Evolutionary conservation across 2,797 vertebrate species (phyloP), one percentile per base, ranked within the genome.

Genomic region (Enteromius thamalakanensis): DNA sequence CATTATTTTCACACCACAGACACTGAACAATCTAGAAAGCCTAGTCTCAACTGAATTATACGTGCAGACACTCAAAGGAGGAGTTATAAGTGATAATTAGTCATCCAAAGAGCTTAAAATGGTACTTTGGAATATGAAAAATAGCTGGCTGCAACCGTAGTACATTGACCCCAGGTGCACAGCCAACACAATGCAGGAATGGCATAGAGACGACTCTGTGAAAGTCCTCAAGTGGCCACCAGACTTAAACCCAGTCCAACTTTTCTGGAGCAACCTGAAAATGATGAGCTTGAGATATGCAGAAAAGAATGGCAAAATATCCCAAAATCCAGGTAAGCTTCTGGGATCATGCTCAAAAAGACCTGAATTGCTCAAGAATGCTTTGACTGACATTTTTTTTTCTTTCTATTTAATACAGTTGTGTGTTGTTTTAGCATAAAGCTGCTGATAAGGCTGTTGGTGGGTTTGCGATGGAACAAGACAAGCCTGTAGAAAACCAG

Each of bases 401-500:
- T 9, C 55, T 4, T 32, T 64, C 14, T 17, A 8, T 64, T 3
- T 8, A 32, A 64, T 64, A 17, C 0, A 32, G 32, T 8, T 1
- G 60, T 32, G 8, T 32, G 15, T 32, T 17, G 29, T 37, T 14
- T 37, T n/a, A 37, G 71, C 49, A 11, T 1, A 21, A 74, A 10
- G 19, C 21, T 26, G 26, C 45, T 32, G 70, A 72, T 72, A 49
- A 72, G 47, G 26, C 45, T 72, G n/a, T 60, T 58, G 53, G n/a
- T 60, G 47, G 64, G 17, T 23, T 70, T 65, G 83, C 14, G 2
- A 83, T 84, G 75, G 60, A 82, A 87, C 85, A 83, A 87, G 86
- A 82, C 86, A 69, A 89, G 88, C 86, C 87, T 71, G 47, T 45
- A 32, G 47, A 71, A 79, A 90, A 85, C 64, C 79, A 34, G 90